Conservation (phyloP, 2,888 invertebrate species). For the Archips xylosteana region DNA sequence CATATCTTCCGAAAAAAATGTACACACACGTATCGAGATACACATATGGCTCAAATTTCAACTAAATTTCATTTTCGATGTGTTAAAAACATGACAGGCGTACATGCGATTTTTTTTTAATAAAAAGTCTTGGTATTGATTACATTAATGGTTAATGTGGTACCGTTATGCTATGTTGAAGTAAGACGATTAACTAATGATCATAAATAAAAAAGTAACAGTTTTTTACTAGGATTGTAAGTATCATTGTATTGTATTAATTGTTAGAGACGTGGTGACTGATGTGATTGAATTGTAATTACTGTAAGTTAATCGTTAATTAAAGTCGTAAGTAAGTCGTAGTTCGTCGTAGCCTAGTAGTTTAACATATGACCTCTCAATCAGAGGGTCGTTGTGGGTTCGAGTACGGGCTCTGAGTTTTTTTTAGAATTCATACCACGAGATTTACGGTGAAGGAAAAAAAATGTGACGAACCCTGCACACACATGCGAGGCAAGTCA, state of each 20-base stretch:
- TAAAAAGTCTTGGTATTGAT: conserved; percentile 24
- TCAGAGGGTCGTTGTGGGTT: too few relatives aligned
- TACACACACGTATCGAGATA: not conserved
- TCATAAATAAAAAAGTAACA: not conserved
- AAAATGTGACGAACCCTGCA: too few relatives aligned
- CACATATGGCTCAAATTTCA: conserved; percentile 8
- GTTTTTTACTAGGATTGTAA: not conserved
- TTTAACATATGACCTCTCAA: too few relatives aligned
- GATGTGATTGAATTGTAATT: not conserved
- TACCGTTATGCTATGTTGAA: conserved; percentile 15
- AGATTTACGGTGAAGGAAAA: too few relatives aligned
- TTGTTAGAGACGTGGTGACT: not conserved
- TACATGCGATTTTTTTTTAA: conserved; percentile 12
- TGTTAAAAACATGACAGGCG: not conserved
- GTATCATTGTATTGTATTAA: not conserved
- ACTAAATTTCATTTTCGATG: not conserved
- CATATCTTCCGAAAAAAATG: conserved; percentile 3
- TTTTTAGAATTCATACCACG: too few relatives aligned
- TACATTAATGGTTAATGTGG: conserved; percentile 5
- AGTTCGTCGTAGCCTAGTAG: too few relatives aligned
- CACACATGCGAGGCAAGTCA: too few relatives aligned
- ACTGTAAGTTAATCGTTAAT: too few relatives aligned
- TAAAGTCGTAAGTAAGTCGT: too few relatives aligned
- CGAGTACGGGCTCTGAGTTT: too few relatives aligned
- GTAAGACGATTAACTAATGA: conserved; percentile 5